Percentiles rank a stretch among this genome's conserved stretches.
Evolutionary conservation across 2,113 vertebrate species (phyloP).

Genomic region (Alethe diademata): DNA sequence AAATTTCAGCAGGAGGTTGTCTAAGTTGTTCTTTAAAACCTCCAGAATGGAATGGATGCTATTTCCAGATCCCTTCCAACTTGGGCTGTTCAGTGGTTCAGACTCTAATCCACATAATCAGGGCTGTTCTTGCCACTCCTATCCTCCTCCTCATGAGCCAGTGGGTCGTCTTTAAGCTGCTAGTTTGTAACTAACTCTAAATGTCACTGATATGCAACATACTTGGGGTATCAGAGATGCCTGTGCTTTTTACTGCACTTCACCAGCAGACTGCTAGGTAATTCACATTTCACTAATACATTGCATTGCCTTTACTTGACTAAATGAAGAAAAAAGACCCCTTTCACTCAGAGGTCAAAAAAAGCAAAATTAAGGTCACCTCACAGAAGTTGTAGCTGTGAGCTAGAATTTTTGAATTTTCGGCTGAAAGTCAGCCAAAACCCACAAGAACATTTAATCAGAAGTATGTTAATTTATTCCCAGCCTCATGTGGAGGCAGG

Average conservation of each 20-base stretch:
- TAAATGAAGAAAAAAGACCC: background rate
- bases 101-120: background rate
- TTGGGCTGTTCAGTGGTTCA: background rate
- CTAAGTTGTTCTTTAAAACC: background rate
- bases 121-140: background rate
- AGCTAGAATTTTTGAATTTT: background rate
- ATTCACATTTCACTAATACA: background rate
- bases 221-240: background rate
- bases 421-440: background rate
- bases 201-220: background rate
- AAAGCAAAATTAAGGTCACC: background rate
- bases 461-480: background rate
- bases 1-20: background rate
- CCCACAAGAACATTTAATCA: background rate
- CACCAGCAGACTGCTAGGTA: background rate
- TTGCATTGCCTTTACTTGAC: background rate
- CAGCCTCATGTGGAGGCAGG: background rate
- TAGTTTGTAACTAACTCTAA: background rate
- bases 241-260: background rate
- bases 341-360: background rate
- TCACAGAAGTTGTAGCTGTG: background rate
- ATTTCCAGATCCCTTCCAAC: background rate
- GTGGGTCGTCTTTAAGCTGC: accelerated
- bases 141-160: background rate
- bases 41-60: background rate